These are phyloP conservation scores for Andrena dorsata DNA, from an alignment of 2,888 invertebrate genomes.

Conservation along the genomic window DNA sequence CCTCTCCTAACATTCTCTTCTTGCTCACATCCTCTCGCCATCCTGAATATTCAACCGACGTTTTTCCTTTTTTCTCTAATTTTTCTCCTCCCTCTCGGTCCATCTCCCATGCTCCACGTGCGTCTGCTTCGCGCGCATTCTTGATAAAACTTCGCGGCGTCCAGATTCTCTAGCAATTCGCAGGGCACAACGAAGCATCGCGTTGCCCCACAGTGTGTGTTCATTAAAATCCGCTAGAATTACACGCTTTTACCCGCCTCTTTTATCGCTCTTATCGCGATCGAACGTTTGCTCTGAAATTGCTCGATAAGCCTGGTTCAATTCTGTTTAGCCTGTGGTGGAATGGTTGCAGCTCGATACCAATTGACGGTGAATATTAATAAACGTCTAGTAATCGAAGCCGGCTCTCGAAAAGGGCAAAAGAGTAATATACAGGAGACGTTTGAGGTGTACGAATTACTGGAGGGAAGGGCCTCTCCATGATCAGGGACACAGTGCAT, in stretches of 20 bases:
- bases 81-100: constrained; percentile 2
- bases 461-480: neutral
- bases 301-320: constrained; percentile 30
- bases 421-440: constrained; percentile 1
- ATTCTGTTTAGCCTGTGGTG: neutral
- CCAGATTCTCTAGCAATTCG: neutral
- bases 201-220: neutral
- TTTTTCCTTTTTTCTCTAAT: neutral
- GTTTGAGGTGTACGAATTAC: neutral
- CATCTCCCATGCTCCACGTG: neutral
- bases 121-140: neutral
- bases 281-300: constrained; percentile 37
- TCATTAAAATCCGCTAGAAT: constrained; percentile 48
- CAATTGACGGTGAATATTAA: neutral
- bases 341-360: neutral
- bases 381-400: neutral
- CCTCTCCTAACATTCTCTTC: neutral
- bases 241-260: neutral
- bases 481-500: neutral
- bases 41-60: constrained; percentile 15
- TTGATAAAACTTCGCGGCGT: constrained; percentile 23
- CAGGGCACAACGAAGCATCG: neutral
- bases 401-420: neutral
- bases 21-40: neutral
- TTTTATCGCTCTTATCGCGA: constrained; percentile 51